Evolutionary conservation across 2,888 invertebrate genomes (phyloP).

Genomic region (Caenorhabditis wallacei): DNA sequence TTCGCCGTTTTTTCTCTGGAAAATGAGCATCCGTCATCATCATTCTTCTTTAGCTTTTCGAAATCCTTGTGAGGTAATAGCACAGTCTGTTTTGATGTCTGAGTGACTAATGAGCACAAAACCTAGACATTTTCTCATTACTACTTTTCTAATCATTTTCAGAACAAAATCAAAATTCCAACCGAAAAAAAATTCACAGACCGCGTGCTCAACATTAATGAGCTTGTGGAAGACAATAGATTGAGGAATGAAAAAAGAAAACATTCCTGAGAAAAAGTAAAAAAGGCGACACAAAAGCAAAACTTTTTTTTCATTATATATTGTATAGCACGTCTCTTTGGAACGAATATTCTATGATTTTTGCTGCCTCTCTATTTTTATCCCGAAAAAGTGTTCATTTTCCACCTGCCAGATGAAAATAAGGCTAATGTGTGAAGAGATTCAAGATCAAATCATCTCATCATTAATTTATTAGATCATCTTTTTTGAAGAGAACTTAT

Average conservation of each 20-base stretch:
- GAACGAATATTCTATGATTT: neutral
- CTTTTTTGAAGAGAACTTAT: no score
- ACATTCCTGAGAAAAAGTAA: slow-evolving; percentile 6
- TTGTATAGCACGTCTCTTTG: neutral
- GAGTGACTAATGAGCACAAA: slow-evolving; percentile 1
- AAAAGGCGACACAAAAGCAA: neutral
- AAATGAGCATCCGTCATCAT: slow-evolving; percentile 35
- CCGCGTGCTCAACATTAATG: slow-evolving; percentile 23
- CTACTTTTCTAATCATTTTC: slow-evolving; percentile 3
- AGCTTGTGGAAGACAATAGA: slow-evolving; percentile 24
- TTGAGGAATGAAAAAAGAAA: neutral
- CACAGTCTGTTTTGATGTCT: slow-evolving; percentile 3
- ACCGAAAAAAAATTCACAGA: neutral
- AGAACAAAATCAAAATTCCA: slow-evolving; percentile 10
- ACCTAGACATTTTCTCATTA: slow-evolving; percentile 27
- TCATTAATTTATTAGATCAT: no score
- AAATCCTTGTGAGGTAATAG: slow-evolving; percentile 3
- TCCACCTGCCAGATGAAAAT: no score
- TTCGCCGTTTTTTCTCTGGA: slow-evolving; percentile 10
- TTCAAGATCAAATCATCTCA: neutral
- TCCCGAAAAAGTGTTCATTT: no score
- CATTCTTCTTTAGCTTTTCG: neutral
- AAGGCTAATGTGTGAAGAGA: no score
- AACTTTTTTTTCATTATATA: neutral
- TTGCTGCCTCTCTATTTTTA: no score